Evolutionary conservation across 2,797 vertebrate genomes (phyloP).

Genomic region (Oreortyx pictus): DNA sequence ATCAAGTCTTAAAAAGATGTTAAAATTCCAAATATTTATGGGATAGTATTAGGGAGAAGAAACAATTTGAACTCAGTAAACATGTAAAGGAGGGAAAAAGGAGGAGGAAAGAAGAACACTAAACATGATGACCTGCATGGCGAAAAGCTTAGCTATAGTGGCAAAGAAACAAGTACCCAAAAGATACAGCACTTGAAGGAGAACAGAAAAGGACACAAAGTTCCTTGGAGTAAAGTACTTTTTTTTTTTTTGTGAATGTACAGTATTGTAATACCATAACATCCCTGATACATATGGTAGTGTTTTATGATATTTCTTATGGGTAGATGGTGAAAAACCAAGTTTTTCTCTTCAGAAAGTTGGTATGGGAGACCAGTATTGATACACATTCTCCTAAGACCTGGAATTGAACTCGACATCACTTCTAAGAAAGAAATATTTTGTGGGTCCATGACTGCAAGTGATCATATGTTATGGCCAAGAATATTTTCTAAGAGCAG

Average conservation of each 20-base stretch:
- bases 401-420: not conserved
- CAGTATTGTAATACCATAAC: not conserved
- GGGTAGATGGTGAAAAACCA: not conserved
- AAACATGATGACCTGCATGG: not conserved
- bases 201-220: not conserved
- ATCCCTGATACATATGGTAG: not conserved
- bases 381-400: not conserved
- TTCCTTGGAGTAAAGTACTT: not conserved
- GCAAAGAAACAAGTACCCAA: not conserved
- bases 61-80: not conserved
- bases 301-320: not conserved
- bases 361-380: not conserved
- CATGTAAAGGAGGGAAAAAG: not conserved
- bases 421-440: not conserved
- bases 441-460: not conserved
- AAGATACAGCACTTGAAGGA: not conserved
- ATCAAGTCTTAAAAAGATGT: not conserved
- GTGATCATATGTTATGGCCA: not conserved
- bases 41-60: not conserved
- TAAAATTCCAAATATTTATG: not conserved
- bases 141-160: not conserved
- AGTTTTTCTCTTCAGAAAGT: not conserved
- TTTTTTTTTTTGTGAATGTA: not conserved
- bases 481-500: not conserved
- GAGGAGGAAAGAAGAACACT: not conserved